Percentiles rank a stretch among this genome's conserved stretches.
phyloP scores from a whole-genome alignment of 2,113 vertebrate genomes.

The Eulemur macaco region DNA sequence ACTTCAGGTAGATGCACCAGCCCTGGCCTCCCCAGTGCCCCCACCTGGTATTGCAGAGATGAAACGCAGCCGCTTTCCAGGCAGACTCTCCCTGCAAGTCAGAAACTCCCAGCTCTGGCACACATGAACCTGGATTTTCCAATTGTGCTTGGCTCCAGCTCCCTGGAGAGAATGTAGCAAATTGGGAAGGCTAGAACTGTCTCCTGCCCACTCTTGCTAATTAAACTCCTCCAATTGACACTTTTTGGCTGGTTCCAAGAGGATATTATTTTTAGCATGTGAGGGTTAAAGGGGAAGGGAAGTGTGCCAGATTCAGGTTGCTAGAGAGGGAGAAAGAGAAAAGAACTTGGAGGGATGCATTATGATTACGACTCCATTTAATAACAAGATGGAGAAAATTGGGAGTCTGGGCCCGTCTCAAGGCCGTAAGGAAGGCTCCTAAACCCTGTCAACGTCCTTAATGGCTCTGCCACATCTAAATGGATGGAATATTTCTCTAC shows the following conservation, averaged over 20 bases:
- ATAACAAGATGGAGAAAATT: constrained; percentile 73
- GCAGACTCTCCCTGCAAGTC: not conserved
- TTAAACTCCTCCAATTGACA: constrained; percentile 84
- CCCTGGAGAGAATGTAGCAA: constrained; percentile 74
- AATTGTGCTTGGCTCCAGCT: constrained; percentile 41
- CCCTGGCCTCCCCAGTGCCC: not conserved
- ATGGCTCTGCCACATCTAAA: constrained; percentile 76
- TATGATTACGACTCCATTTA: constrained; percentile 78
- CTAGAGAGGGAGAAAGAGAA: constrained; percentile 77
- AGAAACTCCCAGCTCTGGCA: constrained; percentile 44
- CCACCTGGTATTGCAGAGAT: not conserved
- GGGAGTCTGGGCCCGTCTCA: not conserved
- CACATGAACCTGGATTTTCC: constrained; percentile 57
- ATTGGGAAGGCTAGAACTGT: constrained; percentile 76
- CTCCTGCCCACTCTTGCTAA: constrained; percentile 80
- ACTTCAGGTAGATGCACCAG: accelerated
- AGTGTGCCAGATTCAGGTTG: constrained; percentile 83
- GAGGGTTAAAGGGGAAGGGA: constrained; percentile 84
- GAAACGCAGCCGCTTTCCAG: not conserved
- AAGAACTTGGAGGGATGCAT: constrained; percentile 70
- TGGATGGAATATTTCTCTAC: constrained; percentile 71
- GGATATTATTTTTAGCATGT: constrained; percentile 85
- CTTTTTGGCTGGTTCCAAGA: constrained; percentile 77
- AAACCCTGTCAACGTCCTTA: constrained; percentile 69
- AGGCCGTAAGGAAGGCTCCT: constrained; percentile 68